A percentile compares a stretch with the other conserved stretches of the same genome.
phyloP scores from a whole-genome alignment of 2,797 vertebrate species.

The Buceros bicornis region DNA sequence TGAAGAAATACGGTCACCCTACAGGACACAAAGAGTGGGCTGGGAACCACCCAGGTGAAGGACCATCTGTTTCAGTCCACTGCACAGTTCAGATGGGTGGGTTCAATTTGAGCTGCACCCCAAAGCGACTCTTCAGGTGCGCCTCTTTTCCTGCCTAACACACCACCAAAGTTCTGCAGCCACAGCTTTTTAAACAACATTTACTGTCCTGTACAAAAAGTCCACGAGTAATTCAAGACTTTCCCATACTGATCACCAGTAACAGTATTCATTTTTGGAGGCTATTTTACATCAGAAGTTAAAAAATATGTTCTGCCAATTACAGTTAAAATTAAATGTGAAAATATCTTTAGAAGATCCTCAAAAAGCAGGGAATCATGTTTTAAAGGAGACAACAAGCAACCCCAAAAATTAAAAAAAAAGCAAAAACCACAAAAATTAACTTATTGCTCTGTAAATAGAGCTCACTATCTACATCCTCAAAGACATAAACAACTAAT shows the following conservation, averaged over 20 bases:
- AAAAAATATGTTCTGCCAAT: not conserved
- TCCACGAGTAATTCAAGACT: not conserved
- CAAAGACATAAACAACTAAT: not conserved
- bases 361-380: not conserved
- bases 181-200: not conserved
- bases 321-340: not conserved
- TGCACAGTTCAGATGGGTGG: not conserved
- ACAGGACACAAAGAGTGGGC: accelerated
- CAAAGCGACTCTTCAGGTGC: not conserved
- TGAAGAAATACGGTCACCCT: not conserved
- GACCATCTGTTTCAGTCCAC: not conserved
- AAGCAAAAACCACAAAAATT: not conserved
- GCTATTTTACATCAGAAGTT: not conserved
- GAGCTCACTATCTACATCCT: not conserved
- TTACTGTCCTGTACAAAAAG: not conserved
- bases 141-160: not conserved
- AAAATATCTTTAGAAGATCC: not conserved
- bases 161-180: not conserved
- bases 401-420: accelerated
- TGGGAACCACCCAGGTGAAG: not conserved
- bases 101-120: not conserved
- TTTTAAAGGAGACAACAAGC: not conserved
- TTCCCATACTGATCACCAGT: accelerated
- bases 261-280: not conserved
- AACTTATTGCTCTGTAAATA: not conserved